Percentiles rank a stretch among this genome's conserved stretches.
These are phyloP conservation scores for Pagetopsis macropterus DNA, from an alignment of 2,797 vertebrate genomes.

Conservation along the genomic window DNA sequence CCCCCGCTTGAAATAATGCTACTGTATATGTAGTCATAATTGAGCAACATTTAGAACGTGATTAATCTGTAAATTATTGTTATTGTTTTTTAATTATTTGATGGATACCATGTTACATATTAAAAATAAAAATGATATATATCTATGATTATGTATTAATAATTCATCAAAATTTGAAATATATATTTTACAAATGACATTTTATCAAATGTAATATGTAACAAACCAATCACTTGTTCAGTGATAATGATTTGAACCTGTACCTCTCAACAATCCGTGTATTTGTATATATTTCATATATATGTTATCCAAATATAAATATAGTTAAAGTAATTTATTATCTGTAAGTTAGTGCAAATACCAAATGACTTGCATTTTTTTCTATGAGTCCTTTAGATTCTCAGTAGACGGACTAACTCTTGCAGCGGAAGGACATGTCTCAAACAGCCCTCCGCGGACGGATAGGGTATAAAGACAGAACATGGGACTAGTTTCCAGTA, in stretches of 20 bases:
- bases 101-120: not conserved
- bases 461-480: not conserved
- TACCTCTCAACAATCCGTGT: not conserved
- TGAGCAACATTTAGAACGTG: not conserved
- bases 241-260: not conserved
- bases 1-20: not conserved
- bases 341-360: not conserved
- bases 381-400: no score
- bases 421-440: slow-evolving; percentile 53
- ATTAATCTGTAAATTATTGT: no score
- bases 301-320: not conserved
- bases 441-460: slow-evolving; percentile 38
- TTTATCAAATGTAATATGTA: not conserved
- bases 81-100: not conserved
- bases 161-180: not conserved
- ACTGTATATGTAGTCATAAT: not conserved
- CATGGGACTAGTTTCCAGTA: slow-evolving; percentile 1
- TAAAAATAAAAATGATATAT: not conserved
- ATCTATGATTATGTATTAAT: not conserved
- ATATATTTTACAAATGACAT: not conserved
- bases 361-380: accelerated
- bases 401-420: slow-evolving; percentile 43
- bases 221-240: not conserved
- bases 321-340: not conserved
- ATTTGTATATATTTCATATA: not conserved